Evolutionary conservation across 2,888 invertebrate genomes (phyloP), one percentile per base, ranked within the genome.

Genomic region (Netelia melanura): DNA sequence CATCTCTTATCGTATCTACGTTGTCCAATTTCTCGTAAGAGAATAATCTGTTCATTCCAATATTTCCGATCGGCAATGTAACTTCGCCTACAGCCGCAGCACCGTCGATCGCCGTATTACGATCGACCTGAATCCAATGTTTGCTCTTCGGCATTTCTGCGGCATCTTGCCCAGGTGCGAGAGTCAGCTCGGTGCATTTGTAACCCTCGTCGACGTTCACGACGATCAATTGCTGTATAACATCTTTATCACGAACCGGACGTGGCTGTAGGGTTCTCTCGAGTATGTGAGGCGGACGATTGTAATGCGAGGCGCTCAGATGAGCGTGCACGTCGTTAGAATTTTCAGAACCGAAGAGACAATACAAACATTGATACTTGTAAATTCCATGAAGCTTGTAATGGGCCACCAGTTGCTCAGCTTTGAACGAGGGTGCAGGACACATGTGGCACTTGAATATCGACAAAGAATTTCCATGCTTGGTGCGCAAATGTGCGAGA

Each of bases 311-410:
- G 5, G 89, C 85, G 30, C 94, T 93, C 81, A 95, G 94, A 91
- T 96, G 96, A 10, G 89, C 90, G 54, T 94, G 92, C 83, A 96
- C 92, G 3, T 94, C 94, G 1, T 91, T 90, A 1, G 91, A 86
- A 1, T 89, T 90, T 14, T 93, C 91, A 1, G 93, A 90, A 2
- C 94, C 95, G 86, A 91, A 92, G 0, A 90, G 65, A 87, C 95
- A 95, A 88, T 95, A 95, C 2, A 94, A 90, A 85, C 95, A 95
- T 84, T 95, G 95, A 81, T 93, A 95, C 25, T 93, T 93, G 72
- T 92, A 92, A 67, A 94, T 93, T 1, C 92, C 91, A 77, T 95
- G 95, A 5, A 84, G 65, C 23, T 93, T 92, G 86, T 94, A 94
- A 88, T 95, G 95, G 21, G 82, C 78, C 6, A 94, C 86, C 3